Evolutionary conservation across 2,888 invertebrate species (phyloP).

Genomic region (Phengaris arion): DNA sequence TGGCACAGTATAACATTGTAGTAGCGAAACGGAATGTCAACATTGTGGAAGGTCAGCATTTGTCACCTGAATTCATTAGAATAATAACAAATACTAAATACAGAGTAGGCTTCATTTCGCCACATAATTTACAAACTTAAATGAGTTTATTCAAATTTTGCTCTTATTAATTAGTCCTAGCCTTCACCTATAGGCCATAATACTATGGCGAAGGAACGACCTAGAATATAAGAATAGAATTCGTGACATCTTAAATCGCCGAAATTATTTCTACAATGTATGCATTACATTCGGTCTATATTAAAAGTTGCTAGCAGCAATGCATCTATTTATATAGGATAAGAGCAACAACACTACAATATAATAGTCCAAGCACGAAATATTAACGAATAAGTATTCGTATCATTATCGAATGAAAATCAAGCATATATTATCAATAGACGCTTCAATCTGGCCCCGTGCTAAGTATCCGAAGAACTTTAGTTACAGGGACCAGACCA

Average conservation of each 20-base stretch:
- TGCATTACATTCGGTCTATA: background rate
- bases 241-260: background rate
- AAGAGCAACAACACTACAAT: no score
- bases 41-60: conserved; percentile 16
- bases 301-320: background rate
- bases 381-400: no score
- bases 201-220: background rate
- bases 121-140: background rate
- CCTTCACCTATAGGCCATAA: background rate
- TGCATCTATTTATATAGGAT: no score
- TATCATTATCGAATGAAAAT: no score
- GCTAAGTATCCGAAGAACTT: no score
- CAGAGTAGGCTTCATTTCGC: conserved; percentile 9
- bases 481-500: no score
- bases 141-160: background rate
- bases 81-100: conserved; percentile 20
- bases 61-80: background rate
- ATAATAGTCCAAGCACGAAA: no score
- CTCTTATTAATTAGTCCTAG: background rate
- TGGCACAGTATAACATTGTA: background rate
- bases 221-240: conserved; percentile 5
- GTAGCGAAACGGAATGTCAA: background rate
- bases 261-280: background rate
- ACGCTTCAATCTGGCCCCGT: no score
- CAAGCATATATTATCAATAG: no score